Percentiles rank a stretch among this genome's conserved stretches.
phyloP scores from a whole-genome alignment of 2,888 invertebrate genomes.

The Smittia sp. region DNA sequence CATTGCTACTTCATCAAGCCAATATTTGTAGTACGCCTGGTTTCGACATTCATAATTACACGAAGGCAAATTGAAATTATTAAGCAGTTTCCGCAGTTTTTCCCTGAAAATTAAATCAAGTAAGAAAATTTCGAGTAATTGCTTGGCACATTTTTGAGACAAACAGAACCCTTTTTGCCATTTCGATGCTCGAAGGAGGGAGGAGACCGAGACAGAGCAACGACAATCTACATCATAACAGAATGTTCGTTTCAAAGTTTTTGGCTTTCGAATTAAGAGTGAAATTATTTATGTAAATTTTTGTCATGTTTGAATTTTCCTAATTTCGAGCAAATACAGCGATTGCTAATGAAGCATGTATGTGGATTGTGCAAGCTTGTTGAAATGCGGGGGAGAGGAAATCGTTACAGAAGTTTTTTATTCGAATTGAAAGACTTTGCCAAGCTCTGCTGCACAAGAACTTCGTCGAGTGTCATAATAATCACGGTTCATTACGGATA shows the following conservation, averaged over 20 bases:
- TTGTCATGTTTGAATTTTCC: conserved; percentile 2
- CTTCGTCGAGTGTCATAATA: no score
- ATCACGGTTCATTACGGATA: background rate
- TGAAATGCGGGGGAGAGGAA: background rate
- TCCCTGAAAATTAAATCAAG: conserved; percentile 1
- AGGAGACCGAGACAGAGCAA: background rate
- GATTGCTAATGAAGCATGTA: conserved; percentile 22
- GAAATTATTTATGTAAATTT: conserved; percentile 14
- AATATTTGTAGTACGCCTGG: no score
- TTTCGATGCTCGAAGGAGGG: background rate
- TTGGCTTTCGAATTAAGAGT: background rate
- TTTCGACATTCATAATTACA: no score
- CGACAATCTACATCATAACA: background rate
- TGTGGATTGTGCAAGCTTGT: background rate
- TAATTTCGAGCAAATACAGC: background rate
- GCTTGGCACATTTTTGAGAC: background rate
- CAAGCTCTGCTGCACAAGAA: no score
- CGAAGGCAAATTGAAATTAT: conserved; percentile 11
- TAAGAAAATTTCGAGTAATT: conserved; percentile 12
- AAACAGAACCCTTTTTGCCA: background rate
- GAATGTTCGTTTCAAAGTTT: conserved; percentile 5
- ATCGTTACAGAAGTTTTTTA: background rate
- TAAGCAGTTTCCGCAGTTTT: background rate
- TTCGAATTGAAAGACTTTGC: background rate
- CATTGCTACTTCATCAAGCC: no score